Base-by-base conservation (phyloP, 2,113 vertebrate species). In the Phylloscopus trochiloides region DNA sequence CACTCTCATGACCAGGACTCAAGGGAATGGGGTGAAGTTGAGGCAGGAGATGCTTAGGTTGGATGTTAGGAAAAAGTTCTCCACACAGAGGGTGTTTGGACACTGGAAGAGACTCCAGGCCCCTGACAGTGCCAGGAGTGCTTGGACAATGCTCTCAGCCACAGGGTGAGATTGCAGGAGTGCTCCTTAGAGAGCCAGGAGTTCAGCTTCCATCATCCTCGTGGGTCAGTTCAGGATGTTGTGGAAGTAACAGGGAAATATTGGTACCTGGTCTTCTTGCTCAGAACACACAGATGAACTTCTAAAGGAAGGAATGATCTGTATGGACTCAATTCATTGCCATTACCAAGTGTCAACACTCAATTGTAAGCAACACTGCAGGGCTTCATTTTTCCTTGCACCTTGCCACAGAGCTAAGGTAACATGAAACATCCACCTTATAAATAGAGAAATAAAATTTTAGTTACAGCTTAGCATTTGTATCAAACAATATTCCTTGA, bases 351-450 rank as follows among this genome's bases (percentile, higher is more conserved):
- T 34, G 61, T n/a, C 50, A 81, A 29, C 22, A 76, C 19, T 43
- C 34, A 24, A 24, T 36, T 88, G 21, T 21, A 74, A 21, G n/a
- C 48, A 83, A 43, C 32, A 73, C 2, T 71, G 2, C 24, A 86
- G 19, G 20, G 36, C 40, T 85, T 77, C 3, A 54, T 67, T 90
- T 85, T 88, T 31, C 42, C 40, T 40, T 7, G 8, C 32, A 77
- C 24, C 9, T 66, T 31, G 4, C 14, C 29, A 51, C 12, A 67
- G 73, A 76, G 22, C 22, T 10, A 75, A 34, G 8, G 28, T 78
- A 45, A 93, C 10, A 29, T 43, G 42, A 65, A 47, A 94, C 86
- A 72, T 54, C 75, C 58, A 88, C 51, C 61, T 83, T 36, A 34
- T 6, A 63, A 78, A 32, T 10, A 88, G 12, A 80, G 51, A 88